These are phyloP conservation scores for Rhinolophus sinicus DNA, from an alignment of 2,113 vertebrate genomes.

Conservation along the genomic window DNA sequence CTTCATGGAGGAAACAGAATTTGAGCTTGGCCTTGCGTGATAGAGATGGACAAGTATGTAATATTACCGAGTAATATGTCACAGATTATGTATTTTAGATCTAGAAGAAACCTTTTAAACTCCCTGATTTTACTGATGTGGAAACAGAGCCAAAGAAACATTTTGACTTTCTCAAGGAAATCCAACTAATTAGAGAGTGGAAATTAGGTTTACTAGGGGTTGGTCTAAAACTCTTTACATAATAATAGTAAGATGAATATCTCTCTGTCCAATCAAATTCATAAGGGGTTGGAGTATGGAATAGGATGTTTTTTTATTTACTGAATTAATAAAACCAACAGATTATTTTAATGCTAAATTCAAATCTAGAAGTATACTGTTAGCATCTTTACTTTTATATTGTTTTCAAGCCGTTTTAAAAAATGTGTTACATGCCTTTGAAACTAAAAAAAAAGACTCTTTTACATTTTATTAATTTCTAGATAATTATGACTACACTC, in stretches of 20 bases:
- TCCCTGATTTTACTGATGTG: background rate
- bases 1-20: background rate
- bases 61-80: background rate
- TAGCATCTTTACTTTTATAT: background rate
- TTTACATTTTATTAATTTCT: slow-evolving; percentile 21
- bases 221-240: background rate
- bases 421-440: background rate
- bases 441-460: background rate
- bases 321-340: background rate
- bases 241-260: background rate
- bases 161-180: background rate
- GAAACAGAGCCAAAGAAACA: background rate
- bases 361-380: background rate
- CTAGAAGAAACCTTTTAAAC: background rate
- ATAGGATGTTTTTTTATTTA: slow-evolving; percentile 23
- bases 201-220: background rate
- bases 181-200: background rate
- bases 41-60: background rate
- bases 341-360: slow-evolving; percentile 16
- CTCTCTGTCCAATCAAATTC: background rate
- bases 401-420: background rate
- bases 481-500: background rate
- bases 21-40: background rate
- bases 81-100: background rate
- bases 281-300: background rate